Base-by-base conservation (phyloP, 2,797 vertebrate species). In the Brachyrhaphis roseni region DNA sequence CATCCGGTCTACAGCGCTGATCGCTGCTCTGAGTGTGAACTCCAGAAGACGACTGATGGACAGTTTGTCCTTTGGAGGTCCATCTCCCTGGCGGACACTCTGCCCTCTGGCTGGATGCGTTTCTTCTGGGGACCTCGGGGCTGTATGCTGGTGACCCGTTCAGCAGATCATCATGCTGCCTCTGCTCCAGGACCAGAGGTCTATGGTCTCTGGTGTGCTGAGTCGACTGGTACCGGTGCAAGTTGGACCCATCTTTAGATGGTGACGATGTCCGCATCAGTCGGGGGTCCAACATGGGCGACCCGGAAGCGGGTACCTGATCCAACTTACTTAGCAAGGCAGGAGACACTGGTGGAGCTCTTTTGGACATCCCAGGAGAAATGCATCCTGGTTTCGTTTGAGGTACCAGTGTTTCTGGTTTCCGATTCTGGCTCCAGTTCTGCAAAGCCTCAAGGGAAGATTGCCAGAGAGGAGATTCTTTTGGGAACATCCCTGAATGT, bases 171-270 rank as follows among this genome's bases (percentile, higher is more conserved):
- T 90, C 72, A 11, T 71, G 77, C 28, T 78, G 80, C 47, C 80
- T 85, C 4, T 3, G 36, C 23, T 93, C 91, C 76, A 59, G 12
- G 4, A 43, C 34, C 0, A 84, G 72, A 4, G 85, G 64, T n/a
- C 78, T 80, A 59, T 23, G 46, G 53, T 91, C 86, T 75, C 89
- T 89, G 0, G 75, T 90, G 86, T 87, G 92, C 81, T 93, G 94
- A 0, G 91, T 89, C 0, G 20, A 80, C 73, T 90, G 90, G 82
- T 93, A 92, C 43, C 84, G 87, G 78, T 94, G 92, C 74, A 88
- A 51, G 49, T 18, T 53, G 1, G 92, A 84, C 23, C 39, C 23
- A 10, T 84, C 86, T 16, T 82, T 91, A 26, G 18, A 77, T 4
- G 76, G 36, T 1, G 85, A 78, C 12, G 86, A 64, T 49, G 26